Base-by-base conservation (phyloP, 2,113 vertebrate genomes). In the Alligator sinensis region DNA sequence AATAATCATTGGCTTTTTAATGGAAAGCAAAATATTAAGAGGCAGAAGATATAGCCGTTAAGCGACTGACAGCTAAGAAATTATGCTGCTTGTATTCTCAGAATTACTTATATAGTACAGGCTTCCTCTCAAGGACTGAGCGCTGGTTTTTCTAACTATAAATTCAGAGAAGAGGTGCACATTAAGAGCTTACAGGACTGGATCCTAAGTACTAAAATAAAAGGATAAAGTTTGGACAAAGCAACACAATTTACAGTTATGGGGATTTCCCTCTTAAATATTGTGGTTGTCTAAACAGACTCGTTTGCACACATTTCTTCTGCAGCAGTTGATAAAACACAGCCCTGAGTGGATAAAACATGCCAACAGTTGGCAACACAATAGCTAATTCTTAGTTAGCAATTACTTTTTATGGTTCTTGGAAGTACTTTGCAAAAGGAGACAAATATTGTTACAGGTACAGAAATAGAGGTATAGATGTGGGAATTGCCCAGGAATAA, bases 351-450 rank as follows among this genome's bases (percentile, higher is more conserved):
- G 30, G 54, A 24, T 64, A 12, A 34, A 11, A 21, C 60, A 72
- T 28, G 25, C 47, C 3, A 47, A 3, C 8, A 80, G 16, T 59
- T 34, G 55, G 1, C 61, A n/a, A 57, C 11, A 34, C 9, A 47
- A 4, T 21, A 14, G n/a, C 11, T 47, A 2, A 1, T 27, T 30
- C 38, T 66, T 30, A 10, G 19, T 66, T 34, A 57, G 28, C 74
- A 58, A 0, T 27, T 15, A 1, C 47, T 87, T 2, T 1, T 30
- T 19, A 9, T 72, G 8, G 34, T 38, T 72, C 21, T 22, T 13
- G 47, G 21, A 24, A 38, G 21, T 21, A 21, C 30, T 55, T 64
- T 54, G 18, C 30, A 25, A 9, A 77, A 74, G 58, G 8, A 21
- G 13, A 64, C 16, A 74, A 12, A 6, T 82, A 17, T 38, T 30